Percentiles rank a stretch among this genome's conserved stretches.
phyloP scores from a whole-genome alignment of 2,113 vertebrate species.

The Siphamia tubifer region DNA sequence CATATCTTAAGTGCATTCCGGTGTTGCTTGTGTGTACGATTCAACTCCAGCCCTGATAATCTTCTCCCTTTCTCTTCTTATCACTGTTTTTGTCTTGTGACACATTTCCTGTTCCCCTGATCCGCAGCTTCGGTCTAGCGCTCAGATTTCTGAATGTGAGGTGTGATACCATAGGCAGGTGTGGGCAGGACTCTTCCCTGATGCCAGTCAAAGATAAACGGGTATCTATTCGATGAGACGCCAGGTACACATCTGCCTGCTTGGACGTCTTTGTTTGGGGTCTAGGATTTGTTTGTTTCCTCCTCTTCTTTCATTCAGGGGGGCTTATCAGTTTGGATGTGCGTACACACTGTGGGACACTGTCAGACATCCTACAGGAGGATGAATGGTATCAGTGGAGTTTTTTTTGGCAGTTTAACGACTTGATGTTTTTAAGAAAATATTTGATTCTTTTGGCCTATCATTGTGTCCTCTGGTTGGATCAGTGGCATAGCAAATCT shows the following conservation, averaged over 20 bases:
- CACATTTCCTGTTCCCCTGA: slow-evolving; percentile 69
- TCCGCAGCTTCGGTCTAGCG: slow-evolving; percentile 15
- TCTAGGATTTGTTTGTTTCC: slow-evolving; percentile 63
- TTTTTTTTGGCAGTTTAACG: slow-evolving; percentile 33
- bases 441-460: slow-evolving; percentile 36
- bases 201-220: slow-evolving; percentile 77
- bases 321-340: slow-evolving; percentile 59
- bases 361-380: slow-evolving; percentile 35
- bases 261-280: slow-evolving; percentile 45
- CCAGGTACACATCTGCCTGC: slow-evolving; percentile 50
- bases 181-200: slow-evolving; percentile 56
- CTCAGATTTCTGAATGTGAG: slow-evolving; percentile 41
- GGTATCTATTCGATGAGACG: slow-evolving; percentile 54
- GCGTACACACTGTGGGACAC: slow-evolving; percentile 14
- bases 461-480: not conserved
- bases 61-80: slow-evolving; percentile 37
- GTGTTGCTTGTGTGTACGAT: slow-evolving; percentile 51
- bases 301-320: slow-evolving; percentile 67
- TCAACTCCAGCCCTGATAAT: slow-evolving; percentile 16
- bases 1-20: slow-evolving; percentile 48
- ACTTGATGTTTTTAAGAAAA: slow-evolving; percentile 35
- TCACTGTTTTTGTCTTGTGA: slow-evolving; percentile 36
- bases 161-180: slow-evolving; percentile 53
- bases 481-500: slow-evolving; percentile 17
- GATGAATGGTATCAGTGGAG: slow-evolving; percentile 35